phyloP scores from a whole-genome alignment of 2,113 vertebrate species.

The Neolamprologus caudopunctatus region DNA sequence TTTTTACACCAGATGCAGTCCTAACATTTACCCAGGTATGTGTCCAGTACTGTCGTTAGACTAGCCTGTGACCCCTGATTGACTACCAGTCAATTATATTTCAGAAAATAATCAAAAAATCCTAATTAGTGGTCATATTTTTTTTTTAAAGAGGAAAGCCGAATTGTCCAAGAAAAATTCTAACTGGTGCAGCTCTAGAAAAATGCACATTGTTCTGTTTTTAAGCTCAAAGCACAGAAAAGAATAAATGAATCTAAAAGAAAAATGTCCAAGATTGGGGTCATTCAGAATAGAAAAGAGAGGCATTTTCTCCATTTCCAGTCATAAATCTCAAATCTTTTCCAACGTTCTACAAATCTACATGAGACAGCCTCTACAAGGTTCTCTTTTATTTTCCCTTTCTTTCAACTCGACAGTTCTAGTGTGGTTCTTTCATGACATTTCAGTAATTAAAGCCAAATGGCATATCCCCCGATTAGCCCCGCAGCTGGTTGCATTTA shows the following conservation, averaged over 20 bases:
- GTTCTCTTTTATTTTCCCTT: background rate
- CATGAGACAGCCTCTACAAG: background rate
- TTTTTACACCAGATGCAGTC: background rate
- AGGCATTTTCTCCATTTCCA: background rate
- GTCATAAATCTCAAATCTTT: background rate
- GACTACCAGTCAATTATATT: background rate
- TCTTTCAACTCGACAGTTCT: constrained; percentile 16
- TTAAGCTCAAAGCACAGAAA: background rate
- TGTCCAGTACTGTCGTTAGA: background rate
- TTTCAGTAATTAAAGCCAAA: constrained; percentile 64
- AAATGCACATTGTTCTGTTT: background rate
- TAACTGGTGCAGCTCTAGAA: background rate
- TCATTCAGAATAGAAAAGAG: background rate
- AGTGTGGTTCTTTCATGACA: constrained; percentile 42
- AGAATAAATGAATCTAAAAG: constrained; percentile 6
- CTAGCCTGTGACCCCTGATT: background rate
- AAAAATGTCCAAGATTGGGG: background rate
- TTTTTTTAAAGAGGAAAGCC: fast-evolving
- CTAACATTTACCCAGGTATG: background rate
- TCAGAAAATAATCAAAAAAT: background rate
- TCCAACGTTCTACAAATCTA: constrained; percentile 17
- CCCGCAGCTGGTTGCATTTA: constrained; percentile 49
- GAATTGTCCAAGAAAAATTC: background rate
- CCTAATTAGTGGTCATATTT: background rate
- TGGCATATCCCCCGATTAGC: constrained; percentile 36